Evolutionary conservation across 1,140 invertebrate species (phyloP).

Genomic region (Pogonomyrmex californicus): DNA sequence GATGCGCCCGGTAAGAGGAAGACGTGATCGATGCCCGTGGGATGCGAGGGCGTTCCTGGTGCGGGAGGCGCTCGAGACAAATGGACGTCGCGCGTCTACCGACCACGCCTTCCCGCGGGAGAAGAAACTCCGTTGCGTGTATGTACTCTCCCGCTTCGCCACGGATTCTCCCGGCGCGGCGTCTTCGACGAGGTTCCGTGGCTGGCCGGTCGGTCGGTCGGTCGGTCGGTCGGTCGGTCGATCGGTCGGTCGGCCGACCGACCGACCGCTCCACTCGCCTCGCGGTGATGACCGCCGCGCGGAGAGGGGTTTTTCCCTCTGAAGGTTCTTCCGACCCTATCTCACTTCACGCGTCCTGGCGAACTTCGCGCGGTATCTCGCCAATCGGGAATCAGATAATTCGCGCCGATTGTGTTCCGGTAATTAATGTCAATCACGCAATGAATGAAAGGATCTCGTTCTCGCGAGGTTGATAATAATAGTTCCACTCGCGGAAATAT

Average conservation of each 20-base stretch:
- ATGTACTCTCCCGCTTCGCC: constrained; percentile 59
- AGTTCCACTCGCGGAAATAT: not conserved
- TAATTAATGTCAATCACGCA: constrained; percentile 61
- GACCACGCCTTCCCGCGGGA: constrained; percentile 85
- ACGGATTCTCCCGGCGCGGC: constrained; percentile 16
- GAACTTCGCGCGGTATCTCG: constrained; percentile 32
- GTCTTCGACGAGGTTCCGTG: constrained; percentile 53
- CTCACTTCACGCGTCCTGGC: constrained; percentile 25
- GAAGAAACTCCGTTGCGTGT: constrained; percentile 79
- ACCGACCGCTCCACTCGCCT: constrained; percentile 7
- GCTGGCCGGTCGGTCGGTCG: not conserved
- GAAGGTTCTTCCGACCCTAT: constrained; percentile 27
- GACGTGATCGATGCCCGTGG: constrained; percentile 87
- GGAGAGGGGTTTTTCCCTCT: constrained; percentile 35
- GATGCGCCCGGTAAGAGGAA: constrained; percentile 81
- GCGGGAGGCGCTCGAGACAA: constrained; percentile 87
- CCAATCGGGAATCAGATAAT: constrained; percentile 43
- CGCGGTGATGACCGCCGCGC: constrained; percentile 35
- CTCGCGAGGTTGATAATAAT: not conserved
- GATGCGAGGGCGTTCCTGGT: constrained; percentile 87
- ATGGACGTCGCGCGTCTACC: constrained; percentile 87
- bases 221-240: too few relatives aligned
- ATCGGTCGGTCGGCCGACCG: not conserved
- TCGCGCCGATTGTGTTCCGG: constrained; percentile 54
- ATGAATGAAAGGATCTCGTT: constrained; percentile 47